Evolutionary conservation across 2,797 vertebrate species (phyloP).

Genomic region (Microctenopoma stevenorrisi): DNA sequence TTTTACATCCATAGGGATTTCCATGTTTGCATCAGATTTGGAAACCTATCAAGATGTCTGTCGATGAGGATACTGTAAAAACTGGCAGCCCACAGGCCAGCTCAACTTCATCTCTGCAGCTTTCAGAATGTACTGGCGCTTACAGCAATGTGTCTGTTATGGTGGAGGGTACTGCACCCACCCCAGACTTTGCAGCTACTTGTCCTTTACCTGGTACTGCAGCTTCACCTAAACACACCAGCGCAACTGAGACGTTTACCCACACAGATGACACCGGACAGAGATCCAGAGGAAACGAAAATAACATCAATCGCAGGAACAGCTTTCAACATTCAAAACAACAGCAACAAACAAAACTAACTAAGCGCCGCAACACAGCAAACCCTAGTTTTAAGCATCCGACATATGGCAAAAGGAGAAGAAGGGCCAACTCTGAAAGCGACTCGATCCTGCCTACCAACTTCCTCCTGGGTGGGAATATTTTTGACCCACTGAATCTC

Average conservation of each 20-base stretch:
- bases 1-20: slow-evolving; percentile 66
- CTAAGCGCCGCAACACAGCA: slow-evolving; percentile 87
- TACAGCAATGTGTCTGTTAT: slow-evolving; percentile 67
- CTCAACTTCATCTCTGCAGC: slow-evolving; percentile 71
- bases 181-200: slow-evolving; percentile 63
- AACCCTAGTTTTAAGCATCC: slow-evolving; percentile 89
- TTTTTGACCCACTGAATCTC: slow-evolving; percentile 95
- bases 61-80: slow-evolving; percentile 86
- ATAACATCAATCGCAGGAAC: slow-evolving; percentile 77
- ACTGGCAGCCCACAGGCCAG: slow-evolving; percentile 77
- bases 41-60: slow-evolving; percentile 86
- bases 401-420: slow-evolving; percentile 86
- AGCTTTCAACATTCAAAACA: slow-evolving; percentile 83
- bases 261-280: slow-evolving; percentile 33
- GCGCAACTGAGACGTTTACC: slow-evolving; percentile 31
- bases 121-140: slow-evolving; percentile 68
- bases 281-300: slow-evolving; percentile 55
- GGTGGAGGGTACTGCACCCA: slow-evolving; percentile 59
- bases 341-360: slow-evolving; percentile 72
- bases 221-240: slow-evolving; percentile 64
- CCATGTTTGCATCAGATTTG: slow-evolving; percentile 39
- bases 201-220: slow-evolving; percentile 60
- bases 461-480: slow-evolving; percentile 94
- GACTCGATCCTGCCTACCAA: slow-evolving; percentile 92
- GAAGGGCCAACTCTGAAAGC: slow-evolving; percentile 91